Base-by-base conservation (phyloP, 2,888 invertebrate genomes). In the Eustalomyia histrio region DNA sequence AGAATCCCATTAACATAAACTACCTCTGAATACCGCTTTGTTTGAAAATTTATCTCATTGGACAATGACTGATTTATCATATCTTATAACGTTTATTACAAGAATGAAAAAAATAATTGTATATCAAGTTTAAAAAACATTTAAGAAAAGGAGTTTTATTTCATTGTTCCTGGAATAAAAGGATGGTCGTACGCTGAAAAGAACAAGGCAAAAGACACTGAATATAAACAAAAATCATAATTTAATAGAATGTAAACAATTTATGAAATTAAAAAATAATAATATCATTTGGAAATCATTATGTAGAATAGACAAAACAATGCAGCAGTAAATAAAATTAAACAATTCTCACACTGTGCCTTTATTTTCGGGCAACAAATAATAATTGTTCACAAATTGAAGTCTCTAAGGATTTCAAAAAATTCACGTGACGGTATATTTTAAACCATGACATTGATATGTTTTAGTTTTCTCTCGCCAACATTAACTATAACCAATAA, bases 161-260 rank as follows among this genome's bases (percentile, higher is more conserved):
- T 35, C 67, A 81, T 78, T 81, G 71, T 75, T 64, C 65, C 14
- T n/a, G 29, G 8, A 4, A 33, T 21, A 63, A 61, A 61, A 55
- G 72, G 55, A 61, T 72, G 67, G 72, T 67, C 53, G 47, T 73
- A 67, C 50, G 47, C 17, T 52, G n/a, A 73, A 64, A 64, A 60
- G 67, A 33, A 47, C 16, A 74, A 61, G 7, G 60, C 58, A 78
- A n/a, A n/a, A 67, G 78, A 55, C 60, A 53, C 61, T 63, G 67
- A 73, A 61, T 68, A 63, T 50, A 67, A 79, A 73, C 67, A 67
- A n/a, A 84, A 83, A 83, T 84, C 86, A 87, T 84, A 89, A 88
- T 88, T 89, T 89, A 88, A 89, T 89, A 89, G 88, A 89, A 89
- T 85, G 88, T 88, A 89, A 89, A 89, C 90, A 89, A 87, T 89